phyloP scores from a whole-genome alignment of 2,113 vertebrate species.

The Larimichthys polyactis region DNA sequence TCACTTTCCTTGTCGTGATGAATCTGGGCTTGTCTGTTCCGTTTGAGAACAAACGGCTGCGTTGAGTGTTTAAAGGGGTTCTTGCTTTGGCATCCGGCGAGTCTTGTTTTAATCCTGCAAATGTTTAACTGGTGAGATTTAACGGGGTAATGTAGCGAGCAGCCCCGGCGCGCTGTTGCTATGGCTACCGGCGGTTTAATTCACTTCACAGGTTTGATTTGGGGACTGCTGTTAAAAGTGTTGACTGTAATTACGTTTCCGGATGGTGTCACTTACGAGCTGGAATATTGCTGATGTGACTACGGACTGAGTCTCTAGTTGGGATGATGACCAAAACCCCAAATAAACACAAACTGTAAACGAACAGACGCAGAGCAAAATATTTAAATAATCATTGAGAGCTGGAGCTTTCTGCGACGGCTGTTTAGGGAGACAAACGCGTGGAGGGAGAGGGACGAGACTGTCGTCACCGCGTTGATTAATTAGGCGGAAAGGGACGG shows the following conservation, averaged over 20 bases:
- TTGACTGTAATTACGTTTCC: conserved; percentile 1
- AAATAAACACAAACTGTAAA: background rate
- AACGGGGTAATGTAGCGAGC: background rate
- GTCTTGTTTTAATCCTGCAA: background rate
- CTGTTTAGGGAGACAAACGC: background rate
- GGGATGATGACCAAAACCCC: background rate
- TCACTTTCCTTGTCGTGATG: background rate
- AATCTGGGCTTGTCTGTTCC: background rate
- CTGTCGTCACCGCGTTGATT: conserved; percentile 34
- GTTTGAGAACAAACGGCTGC: background rate
- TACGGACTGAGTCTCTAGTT: background rate
- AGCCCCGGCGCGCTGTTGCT: background rate
- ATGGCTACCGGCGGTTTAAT: conserved; percentile 34
- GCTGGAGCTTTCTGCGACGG: background rate
- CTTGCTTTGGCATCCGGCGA: background rate
- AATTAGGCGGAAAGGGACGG: conserved; percentile 44
- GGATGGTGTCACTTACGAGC: background rate
- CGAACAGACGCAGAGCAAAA: background rate
- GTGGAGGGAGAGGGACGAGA: background rate
- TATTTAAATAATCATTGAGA: conserved; percentile 26
- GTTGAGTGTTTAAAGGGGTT: background rate
- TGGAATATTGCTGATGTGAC: background rate
- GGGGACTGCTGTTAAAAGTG: background rate
- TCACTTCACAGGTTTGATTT: background rate
- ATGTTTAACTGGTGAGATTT: background rate